Percentiles rank a stretch among this genome's conserved stretches.
Evolutionary conservation across 2,113 vertebrate species (phyloP).

Genomic region (Macrotis lagotis): DNA sequence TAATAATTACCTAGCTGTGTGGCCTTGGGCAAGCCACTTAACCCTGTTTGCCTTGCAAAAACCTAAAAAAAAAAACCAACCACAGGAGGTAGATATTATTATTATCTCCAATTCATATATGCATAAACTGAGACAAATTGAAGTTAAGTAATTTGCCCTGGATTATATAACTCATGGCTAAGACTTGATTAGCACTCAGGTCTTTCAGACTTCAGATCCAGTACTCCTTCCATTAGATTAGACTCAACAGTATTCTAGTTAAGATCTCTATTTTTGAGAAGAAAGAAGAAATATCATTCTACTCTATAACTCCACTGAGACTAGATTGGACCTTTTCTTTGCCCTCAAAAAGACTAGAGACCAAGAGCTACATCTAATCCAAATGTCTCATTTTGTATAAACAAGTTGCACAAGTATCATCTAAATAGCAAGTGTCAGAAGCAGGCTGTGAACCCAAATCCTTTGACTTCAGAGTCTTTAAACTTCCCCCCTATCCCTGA

Average conservation of each 20-base stretch:
- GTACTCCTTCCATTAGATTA: background rate
- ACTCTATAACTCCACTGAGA: background rate
- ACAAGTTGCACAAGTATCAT: background rate
- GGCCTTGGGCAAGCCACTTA: too few relatives aligned
- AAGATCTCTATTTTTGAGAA: background rate
- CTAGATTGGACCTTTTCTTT: background rate
- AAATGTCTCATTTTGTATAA: background rate
- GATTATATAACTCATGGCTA: background rate
- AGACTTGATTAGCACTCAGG: background rate
- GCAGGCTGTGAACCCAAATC: background rate
- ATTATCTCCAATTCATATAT: background rate
- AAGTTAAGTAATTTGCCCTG: background rate
- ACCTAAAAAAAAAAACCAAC: too few relatives aligned
- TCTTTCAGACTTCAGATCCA: background rate
- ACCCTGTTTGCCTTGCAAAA: too few relatives aligned
- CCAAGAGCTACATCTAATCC: background rate
- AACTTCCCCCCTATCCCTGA: background rate
- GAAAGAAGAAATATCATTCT: background rate
- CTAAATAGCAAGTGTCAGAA: background rate
- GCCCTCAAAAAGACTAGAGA: background rate
- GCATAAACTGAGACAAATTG: background rate
- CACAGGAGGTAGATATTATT: background rate
- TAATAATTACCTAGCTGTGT: too few relatives aligned
- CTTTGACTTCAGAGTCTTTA: background rate
- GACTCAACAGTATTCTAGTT: background rate